phyloP scores from a whole-genome alignment of 2,888 invertebrate genomes.

The Xestia xanthographa region DNA sequence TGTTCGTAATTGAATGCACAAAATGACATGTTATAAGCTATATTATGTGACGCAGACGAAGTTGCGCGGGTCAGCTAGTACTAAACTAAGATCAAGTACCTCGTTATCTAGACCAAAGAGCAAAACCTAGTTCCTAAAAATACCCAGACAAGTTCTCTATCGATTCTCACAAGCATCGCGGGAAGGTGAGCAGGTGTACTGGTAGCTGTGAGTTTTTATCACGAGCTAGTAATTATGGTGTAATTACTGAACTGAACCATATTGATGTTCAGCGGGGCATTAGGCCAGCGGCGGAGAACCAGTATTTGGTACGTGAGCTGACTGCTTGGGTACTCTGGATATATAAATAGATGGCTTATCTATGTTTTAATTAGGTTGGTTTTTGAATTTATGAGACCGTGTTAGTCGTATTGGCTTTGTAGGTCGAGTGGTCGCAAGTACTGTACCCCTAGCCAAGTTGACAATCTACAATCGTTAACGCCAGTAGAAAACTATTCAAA shows the following conservation, averaged over 20 bases:
- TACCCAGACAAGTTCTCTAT: slow-evolving; percentile 41
- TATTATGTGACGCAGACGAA: no score
- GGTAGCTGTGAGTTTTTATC: slow-evolving; percentile 37
- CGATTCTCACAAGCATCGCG: slow-evolving; percentile 12
- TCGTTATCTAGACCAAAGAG: neutral
- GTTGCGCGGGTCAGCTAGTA: no score
- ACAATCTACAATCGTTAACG: no score
- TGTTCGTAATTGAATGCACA: no score
- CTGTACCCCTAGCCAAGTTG: no score
- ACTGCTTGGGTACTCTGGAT: neutral
- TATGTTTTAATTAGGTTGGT: neutral
- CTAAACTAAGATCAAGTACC: neutral
- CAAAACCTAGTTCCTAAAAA: slow-evolving; percentile 34
- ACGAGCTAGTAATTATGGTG: slow-evolving; percentile 31
- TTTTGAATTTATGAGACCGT: neutral
- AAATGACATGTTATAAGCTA: no score
- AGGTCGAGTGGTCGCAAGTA: neutral
- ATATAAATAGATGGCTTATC: neutral
- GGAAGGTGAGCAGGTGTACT: slow-evolving; percentile 44
- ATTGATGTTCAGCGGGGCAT: slow-evolving; percentile 40
- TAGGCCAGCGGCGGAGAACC: slow-evolving; percentile 24
- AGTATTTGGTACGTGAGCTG: slow-evolving; percentile 22
- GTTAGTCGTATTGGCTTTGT: neutral
- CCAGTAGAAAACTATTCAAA: no score
- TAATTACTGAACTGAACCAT: slow-evolving; percentile 42